Evolutionary conservation across 2,113 vertebrate species (phyloP), one percentile per base, ranked within the genome.

Genomic region (Collichthys lucidus): DNA sequence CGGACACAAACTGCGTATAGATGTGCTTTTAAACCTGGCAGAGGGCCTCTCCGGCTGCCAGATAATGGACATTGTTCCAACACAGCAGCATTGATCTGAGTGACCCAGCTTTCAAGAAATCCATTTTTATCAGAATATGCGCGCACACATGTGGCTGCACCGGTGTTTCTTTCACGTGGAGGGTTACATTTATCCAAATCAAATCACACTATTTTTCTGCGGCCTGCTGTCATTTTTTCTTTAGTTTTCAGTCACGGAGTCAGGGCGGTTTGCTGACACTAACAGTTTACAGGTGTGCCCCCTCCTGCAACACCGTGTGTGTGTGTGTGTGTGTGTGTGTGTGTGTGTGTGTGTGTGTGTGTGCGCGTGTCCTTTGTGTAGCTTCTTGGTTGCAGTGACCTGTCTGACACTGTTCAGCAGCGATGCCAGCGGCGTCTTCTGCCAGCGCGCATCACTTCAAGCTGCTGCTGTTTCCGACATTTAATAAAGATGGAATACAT

Each of bases 21-120:
- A 11, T 67, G 69, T 11, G 73, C 40, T 40, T 79, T 77, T 67
- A 59, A 40, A 49, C 6, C 26, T 29, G 75, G 31, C 49, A 75
- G 56, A 17, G 66, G 57, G 40, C 79, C 60, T 44, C 49, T 85
- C n/a, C 64, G 63, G 57, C 50, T 52, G 68, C 12, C 67, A 24
- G 46, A 79, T 91, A 88, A 91, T 87, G 88, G 89, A 88, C 79
- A 62, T 61, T 85, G 86, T 86, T 84, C 74, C 76, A 63, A 17
- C 72, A 52, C 56, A 65, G 22, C 82, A 50, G 65, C 73, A 95
- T 94, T 86, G 92, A 94, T 93, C 79, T 47, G 24, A 24, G 44
- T 94, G 89, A 93, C 92, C 91, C 84, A 93, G 83, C 86, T 88
- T 70, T 62, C 71, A 17, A 11, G 35, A 80, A 91, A 93, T 91